Evolutionary conservation across 1,140 invertebrate genomes (phyloP).

Genomic region (Drosophila leontia): DNA sequence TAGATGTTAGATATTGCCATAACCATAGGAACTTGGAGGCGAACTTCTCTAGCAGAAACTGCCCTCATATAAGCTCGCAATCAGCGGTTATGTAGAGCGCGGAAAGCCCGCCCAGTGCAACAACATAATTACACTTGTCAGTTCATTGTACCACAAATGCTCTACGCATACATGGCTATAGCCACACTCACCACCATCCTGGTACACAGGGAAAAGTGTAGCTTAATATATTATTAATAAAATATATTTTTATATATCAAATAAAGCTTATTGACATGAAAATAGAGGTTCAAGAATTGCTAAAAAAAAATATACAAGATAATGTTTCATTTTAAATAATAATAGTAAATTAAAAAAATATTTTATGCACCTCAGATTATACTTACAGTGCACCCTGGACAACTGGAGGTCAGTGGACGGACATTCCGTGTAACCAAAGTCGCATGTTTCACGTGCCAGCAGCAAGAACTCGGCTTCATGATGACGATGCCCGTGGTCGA

Average conservation of each 20-base stretch:
- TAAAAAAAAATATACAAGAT: too few relatives aligned
- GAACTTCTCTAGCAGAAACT: constrained; percentile 40
- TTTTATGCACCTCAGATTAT: too few relatives aligned
- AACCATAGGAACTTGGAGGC: background rate
- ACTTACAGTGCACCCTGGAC: constrained; percentile 13
- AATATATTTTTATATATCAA: too few relatives aligned
- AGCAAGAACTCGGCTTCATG: constrained; percentile 30
- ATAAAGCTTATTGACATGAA: background rate
- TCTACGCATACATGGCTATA: constrained; percentile 28
- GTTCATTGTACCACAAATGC: constrained; percentile 79
- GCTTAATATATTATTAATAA: background rate
- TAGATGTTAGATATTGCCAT: background rate
- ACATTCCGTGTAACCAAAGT: constrained; percentile 54
- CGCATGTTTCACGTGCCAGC: constrained; percentile 70
- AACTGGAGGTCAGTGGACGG: constrained; percentile 38
- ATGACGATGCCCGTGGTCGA: constrained; percentile 22
- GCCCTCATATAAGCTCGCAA: constrained; percentile 71
- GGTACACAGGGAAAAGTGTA: background rate
- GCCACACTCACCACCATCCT: background rate
- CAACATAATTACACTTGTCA: constrained; percentile 81
- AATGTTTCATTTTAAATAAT: background rate
- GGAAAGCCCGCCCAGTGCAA: constrained; percentile 27
- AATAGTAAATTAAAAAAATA: too few relatives aligned
- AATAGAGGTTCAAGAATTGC: background rate
- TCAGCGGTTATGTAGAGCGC: constrained; percentile 70